A percentile compares a stretch with the other conserved stretches of the same genome.
These are phyloP conservation scores for Parotocinclus haroldoi DNA, from an alignment of 2,797 vertebrate genomes.

Conservation along the genomic window DNA sequence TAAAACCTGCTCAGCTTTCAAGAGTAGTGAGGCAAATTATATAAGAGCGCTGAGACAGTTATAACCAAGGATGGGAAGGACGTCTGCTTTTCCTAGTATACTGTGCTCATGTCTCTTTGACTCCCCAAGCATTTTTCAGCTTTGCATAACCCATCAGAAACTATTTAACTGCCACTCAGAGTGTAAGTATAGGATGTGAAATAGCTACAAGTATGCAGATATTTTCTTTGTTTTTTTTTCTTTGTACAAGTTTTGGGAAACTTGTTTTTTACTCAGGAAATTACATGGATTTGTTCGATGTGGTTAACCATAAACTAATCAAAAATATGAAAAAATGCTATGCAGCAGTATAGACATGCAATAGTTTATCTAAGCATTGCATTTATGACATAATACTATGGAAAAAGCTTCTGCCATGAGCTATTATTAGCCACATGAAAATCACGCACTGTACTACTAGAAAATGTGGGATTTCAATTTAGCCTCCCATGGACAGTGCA, in stretches of 20 bases:
- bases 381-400: conserved; percentile 28
- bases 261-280: too few species aligned
- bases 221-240: too few species aligned
- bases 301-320: conserved; percentile 3
- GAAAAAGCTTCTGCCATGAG: conserved; percentile 12
- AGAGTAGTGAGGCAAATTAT: conserved; percentile 19
- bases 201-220: not conserved
- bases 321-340: conserved; percentile 36
- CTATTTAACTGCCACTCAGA: conserved; percentile 3
- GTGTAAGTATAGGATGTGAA: not conserved
- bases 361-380: conserved; percentile 35
- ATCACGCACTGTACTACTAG: not conserved
- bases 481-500: conserved; percentile 7
- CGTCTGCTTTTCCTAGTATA: conserved; percentile 2
- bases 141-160: conserved; percentile 8
- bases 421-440: conserved; percentile 35
- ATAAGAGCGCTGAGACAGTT: conserved; percentile 10
- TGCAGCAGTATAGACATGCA: conserved; percentile 21
- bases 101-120: conserved; percentile 12
- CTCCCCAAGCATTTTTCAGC: not conserved
- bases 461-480: conserved; percentile 26
- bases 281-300: too few species aligned
- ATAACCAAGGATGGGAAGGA: conserved; percentile 14
- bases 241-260: not conserved
- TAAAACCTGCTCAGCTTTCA: conserved; percentile 37